Conservation (phyloP, 1,140 invertebrate genomes). For the Drosophila malerkotliana region DNA sequence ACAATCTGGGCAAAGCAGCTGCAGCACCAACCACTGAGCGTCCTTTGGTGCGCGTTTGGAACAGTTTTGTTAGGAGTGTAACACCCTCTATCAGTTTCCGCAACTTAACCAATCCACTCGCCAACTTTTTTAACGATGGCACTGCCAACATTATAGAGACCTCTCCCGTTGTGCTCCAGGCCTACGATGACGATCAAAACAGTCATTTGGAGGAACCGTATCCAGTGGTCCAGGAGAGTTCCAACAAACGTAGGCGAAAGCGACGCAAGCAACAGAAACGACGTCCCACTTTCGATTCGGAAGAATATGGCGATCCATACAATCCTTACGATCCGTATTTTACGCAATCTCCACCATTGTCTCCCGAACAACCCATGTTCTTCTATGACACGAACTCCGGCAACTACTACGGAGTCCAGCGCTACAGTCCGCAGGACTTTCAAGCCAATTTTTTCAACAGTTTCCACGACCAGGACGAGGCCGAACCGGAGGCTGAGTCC, state of each 20-base stretch:
- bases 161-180: constrained; percentile 48
- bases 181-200: constrained; percentile 23
- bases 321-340: constrained; percentile 44
- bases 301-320: constrained; percentile 49
- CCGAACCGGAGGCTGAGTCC: neutral
- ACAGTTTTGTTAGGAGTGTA: constrained; percentile 73
- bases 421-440: constrained; percentile 44
- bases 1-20: constrained; percentile 31
- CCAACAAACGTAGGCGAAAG: constrained; percentile 64
- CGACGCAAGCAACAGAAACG: constrained; percentile 61
- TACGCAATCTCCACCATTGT: constrained; percentile 3
- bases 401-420: constrained; percentile 63
- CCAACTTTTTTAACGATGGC: constrained; percentile 71
- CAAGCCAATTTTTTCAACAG: constrained; percentile 38
- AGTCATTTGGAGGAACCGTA: constrained; percentile 12
- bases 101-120: constrained; percentile 75
- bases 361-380: constrained; percentile 46
- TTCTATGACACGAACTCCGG: constrained; percentile 56
- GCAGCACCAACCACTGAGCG: constrained; percentile 57
- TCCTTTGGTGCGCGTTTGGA: constrained; percentile 69
- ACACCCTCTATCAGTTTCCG: constrained; percentile 58
- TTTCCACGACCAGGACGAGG: constrained; percentile 2
- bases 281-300: constrained; percentile 30
- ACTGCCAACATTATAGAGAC: constrained; percentile 69
- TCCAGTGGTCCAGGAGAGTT: constrained; percentile 12